Percentiles rank a stretch among this genome's conserved stretches.
Evolutionary conservation across 1,140 invertebrate species (phyloP).

Genomic region (Phymorhynchus buccinoides): DNA sequence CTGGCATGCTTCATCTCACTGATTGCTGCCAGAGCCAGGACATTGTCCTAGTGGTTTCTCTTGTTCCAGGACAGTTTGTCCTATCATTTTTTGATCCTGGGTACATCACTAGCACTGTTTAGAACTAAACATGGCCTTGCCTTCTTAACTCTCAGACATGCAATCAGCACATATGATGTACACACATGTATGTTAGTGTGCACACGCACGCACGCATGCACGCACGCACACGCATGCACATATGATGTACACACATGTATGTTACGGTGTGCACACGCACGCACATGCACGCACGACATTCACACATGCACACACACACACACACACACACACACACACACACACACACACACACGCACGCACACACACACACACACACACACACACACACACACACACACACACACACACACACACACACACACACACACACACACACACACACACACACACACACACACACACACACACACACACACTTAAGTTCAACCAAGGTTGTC

Average conservation of each 20-base stretch:
- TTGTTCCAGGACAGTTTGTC: no score
- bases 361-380: background rate
- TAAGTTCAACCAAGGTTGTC: no score
- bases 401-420: background rate
- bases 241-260: background rate
- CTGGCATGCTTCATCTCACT: no score
- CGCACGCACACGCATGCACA: background rate
- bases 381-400: background rate
- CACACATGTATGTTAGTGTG: background rate
- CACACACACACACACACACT: no score
- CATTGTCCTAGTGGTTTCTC: no score
- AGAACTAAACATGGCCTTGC: no score
- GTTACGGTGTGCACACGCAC: no score
- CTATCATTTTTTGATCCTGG: no score
- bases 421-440: slow-evolving; percentile 10
- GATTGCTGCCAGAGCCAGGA: no score
- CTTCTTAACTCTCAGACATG: no score
- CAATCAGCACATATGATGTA: background rate
- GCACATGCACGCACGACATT: background rate
- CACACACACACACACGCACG: background rate
- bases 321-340: background rate
- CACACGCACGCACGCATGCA: background rate
- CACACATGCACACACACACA: background rate
- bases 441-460: background rate
- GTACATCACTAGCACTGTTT: no score